Evolutionary conservation across 2,113 vertebrate genomes (phyloP).

Genomic region (Stercorarius parasiticus): DNA sequence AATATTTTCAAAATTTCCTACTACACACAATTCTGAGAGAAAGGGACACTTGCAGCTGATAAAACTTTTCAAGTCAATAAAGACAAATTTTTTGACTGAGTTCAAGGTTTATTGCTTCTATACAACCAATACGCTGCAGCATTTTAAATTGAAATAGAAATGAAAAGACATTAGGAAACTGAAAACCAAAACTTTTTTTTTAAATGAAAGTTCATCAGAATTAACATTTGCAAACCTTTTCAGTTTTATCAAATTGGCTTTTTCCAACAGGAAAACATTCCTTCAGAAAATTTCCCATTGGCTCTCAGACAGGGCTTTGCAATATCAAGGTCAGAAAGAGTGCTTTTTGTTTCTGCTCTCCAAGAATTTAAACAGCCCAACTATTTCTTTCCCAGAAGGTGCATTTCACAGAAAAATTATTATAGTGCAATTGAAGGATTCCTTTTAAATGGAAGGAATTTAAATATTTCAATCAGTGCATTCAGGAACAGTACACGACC

Average conservation of each 20-base stretch:
- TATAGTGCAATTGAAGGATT: not conserved
- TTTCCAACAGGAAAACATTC: not conserved
- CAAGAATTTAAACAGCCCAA: not conserved
- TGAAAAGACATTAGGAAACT: not conserved
- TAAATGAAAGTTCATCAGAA: not conserved
- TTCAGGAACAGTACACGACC: not conserved
- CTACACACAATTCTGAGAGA: not conserved
- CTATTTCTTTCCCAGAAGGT: constrained; percentile 4
- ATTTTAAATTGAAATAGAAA: not conserved
- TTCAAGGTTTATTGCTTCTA: not conserved
- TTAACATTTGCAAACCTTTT: not conserved
- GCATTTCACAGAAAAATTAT: not conserved
- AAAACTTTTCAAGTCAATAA: not conserved
- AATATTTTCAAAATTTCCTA: constrained; percentile 33
- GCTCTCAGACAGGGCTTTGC: not conserved
- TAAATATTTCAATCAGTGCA: not conserved
- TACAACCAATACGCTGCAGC: not conserved
- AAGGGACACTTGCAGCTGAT: not conserved
- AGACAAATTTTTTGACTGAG: not conserved
- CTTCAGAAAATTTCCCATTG: not conserved
- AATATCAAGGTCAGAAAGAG: not conserved
- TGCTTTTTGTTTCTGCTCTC: not conserved
- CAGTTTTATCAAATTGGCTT: not conserved
- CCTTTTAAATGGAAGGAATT: not conserved
- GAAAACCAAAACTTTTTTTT: not conserved